Percentiles rank a stretch among this genome's conserved stretches.
phyloP scores from a whole-genome alignment of 2,888 invertebrate genomes.

The Amphipoea oculea region DNA sequence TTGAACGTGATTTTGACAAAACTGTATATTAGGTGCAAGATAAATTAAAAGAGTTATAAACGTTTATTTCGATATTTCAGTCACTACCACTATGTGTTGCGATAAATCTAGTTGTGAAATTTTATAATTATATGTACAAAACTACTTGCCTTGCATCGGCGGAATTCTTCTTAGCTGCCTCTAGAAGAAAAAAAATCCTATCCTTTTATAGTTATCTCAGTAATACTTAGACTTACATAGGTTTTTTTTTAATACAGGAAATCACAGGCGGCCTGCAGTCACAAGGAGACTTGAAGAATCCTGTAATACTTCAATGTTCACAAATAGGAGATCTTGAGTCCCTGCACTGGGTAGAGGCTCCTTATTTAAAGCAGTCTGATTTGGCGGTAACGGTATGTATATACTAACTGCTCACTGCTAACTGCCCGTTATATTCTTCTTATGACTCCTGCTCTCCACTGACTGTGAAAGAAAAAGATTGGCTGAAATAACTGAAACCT shows the following conservation, averaged over 20 bases:
- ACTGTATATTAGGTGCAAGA: neutral
- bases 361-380: neutral
- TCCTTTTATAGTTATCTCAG: neutral
- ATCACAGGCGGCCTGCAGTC: neutral
- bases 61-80: neutral
- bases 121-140: neutral
- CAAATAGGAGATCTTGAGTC: slow-evolving; percentile 21
- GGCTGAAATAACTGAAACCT: neutral
- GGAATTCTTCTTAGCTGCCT: neutral
- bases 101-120: neutral
- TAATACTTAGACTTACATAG: neutral
- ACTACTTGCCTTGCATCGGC: neutral
- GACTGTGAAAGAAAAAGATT: neutral
- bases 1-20: neutral
- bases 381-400: slow-evolving; percentile 23
- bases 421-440: neutral
- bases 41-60: too few relatives aligned
- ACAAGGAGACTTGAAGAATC: neutral
- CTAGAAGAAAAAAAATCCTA: neutral
- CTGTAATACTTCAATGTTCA: slow-evolving; percentile 13
- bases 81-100: neutral
- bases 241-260: neutral
- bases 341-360: slow-evolving; percentile 12
- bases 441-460: neutral
- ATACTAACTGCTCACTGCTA: neutral